Evolutionary conservation across 2,113 vertebrate species (phyloP).

Genomic region (Stegastes partitus): DNA sequence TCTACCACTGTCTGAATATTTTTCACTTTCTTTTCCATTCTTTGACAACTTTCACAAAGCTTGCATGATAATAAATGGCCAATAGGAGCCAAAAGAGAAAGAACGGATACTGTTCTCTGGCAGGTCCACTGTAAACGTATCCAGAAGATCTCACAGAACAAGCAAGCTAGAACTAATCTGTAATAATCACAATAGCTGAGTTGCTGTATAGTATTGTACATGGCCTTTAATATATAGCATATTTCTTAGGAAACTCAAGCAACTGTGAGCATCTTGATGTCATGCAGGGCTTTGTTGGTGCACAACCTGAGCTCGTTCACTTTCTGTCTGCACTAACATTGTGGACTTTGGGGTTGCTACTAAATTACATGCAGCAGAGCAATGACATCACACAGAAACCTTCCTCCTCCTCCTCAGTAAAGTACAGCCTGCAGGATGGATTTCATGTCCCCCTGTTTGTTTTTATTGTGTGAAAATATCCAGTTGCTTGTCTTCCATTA

Average conservation of each 20-base stretch:
- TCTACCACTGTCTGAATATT: too few relatives aligned
- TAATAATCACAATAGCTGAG: too few relatives aligned
- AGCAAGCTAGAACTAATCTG: too few relatives aligned
- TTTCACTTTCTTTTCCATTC: too few relatives aligned
- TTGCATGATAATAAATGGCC: neutral
- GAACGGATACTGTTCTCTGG: neutral
- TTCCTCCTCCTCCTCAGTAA: neutral
- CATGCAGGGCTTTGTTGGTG: constrained; percentile 92
- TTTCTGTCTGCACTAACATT: too few relatives aligned
- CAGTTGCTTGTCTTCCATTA: neutral
- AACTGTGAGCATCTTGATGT: too few relatives aligned
- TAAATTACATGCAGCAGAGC: neutral
- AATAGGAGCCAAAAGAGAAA: neutral
- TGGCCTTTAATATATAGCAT: too few relatives aligned
- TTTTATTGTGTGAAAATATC: neutral
- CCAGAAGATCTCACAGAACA: too few relatives aligned
- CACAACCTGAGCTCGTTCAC: constrained; percentile 84
- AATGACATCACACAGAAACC: neutral
- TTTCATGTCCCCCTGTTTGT: neutral
- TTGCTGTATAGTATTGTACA: too few relatives aligned
- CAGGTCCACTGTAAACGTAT: neutral
- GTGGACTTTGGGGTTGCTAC: too few relatives aligned
- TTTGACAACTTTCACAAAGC: too few relatives aligned
- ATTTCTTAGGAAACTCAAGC: too few relatives aligned
- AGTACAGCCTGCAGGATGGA: neutral